phyloP scores from a whole-genome alignment of 2,113 vertebrate genomes.

The Gnathonemus longibarbis region DNA sequence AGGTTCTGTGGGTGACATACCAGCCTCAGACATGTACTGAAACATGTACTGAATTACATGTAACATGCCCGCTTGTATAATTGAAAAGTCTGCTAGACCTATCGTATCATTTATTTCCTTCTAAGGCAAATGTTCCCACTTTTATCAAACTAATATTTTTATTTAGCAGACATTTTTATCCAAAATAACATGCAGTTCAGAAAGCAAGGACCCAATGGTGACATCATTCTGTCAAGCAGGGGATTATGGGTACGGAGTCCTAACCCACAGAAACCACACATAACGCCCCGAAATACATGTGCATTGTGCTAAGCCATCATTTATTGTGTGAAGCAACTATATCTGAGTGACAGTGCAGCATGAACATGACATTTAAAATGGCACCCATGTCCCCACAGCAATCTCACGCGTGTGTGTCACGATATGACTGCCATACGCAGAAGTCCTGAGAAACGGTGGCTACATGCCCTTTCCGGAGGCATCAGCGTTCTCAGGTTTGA shows the following conservation, averaged over 20 bases:
- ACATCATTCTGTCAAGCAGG: neutral
- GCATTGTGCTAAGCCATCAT: neutral
- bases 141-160: neutral
- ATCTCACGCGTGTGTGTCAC: neutral
- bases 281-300: neutral
- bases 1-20: neutral
- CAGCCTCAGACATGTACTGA: neutral
- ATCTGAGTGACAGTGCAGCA: neutral
- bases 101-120: neutral
- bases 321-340: neutral
- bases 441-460: neutral
- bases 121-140: neutral
- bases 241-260: neutral
- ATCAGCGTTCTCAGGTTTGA: neutral
- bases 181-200: neutral
- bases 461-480: neutral
- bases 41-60: neutral
- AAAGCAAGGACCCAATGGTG: neutral
- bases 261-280: neutral
- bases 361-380: constrained; percentile 12
- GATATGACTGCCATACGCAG: neutral
- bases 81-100: too few species aligned
- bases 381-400: neutral
- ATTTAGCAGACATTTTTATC: neutral
- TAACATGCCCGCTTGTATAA: neutral